These are phyloP conservation scores for Hofmannophila pseudospretella DNA, from an alignment of 2,888 invertebrate genomes.

Conservation along the genomic window DNA sequence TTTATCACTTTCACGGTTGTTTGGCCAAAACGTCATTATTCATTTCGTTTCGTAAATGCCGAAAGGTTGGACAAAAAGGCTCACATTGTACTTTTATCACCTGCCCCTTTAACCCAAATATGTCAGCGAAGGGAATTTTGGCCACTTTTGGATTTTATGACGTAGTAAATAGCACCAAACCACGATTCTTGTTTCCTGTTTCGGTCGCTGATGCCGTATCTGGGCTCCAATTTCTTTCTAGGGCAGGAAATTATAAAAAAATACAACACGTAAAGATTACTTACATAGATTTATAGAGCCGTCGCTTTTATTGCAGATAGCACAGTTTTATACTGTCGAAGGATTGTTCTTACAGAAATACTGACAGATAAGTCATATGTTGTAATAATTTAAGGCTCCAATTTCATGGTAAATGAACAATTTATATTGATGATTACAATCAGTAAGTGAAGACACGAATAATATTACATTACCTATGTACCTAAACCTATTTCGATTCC, in stretches of 20 bases:
- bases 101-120: constrained; percentile 27
- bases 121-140: constrained; percentile 11
- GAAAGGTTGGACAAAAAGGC: constrained; percentile 24
- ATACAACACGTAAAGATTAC: no score
- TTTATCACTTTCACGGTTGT: constrained; percentile 50
- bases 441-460: no score
- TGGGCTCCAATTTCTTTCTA: not conserved
- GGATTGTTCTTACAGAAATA: no score
- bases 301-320: no score
- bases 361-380: no score
- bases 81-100: constrained; percentile 36
- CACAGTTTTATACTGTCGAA: no score
- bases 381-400: no score
- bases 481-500: no score
- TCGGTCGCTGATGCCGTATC: not conserved
- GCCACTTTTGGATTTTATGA: not conserved
- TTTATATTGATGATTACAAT: no score
- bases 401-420: no score
- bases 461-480: no score
- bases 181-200: not conserved
- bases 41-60: constrained; percentile 44
- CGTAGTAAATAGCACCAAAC: not conserved
- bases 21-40: constrained; percentile 51
- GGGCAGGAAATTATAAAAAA: not conserved
- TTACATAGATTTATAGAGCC: no score